Percentiles rank a stretch among this genome's conserved stretches.
Conservation (phyloP, 2,888 invertebrate genomes). For the Mesorhabditis belari region DNA sequence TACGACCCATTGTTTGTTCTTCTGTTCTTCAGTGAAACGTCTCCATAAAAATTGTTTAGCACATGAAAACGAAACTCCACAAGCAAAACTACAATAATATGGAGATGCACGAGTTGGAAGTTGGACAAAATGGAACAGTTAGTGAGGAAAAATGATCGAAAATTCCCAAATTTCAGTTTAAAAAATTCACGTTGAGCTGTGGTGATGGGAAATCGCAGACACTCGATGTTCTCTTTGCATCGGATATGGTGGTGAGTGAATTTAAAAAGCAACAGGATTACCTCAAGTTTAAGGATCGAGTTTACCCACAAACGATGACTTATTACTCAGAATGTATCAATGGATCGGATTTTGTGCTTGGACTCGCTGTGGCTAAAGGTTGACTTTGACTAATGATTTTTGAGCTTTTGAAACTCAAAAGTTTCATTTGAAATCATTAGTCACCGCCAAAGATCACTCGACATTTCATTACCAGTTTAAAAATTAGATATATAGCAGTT, state of each 20-base stretch:
- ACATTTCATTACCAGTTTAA: too few species aligned
- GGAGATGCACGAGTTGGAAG: slow-evolving; percentile 87
- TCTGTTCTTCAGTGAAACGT: neutral
- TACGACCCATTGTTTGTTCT: slow-evolving; percentile 74
- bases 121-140: slow-evolving; percentile 56
- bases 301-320: slow-evolving; percentile 48
- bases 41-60: slow-evolving; percentile 7
- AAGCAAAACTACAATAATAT: slow-evolving; percentile 95
- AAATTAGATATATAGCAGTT: too few species aligned
- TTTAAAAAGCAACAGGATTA: too few species aligned
- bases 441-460: too few species aligned
- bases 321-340: slow-evolving; percentile 47
- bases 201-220: slow-evolving; percentile 33
- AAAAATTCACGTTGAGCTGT: slow-evolving; percentile 35
- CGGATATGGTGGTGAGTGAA: slow-evolving; percentile 30
- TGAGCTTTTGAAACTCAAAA: too few species aligned
- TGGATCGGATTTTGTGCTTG: slow-evolving; percentile 49
- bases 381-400: too few species aligned
- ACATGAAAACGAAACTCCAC: slow-evolving; percentile 39
- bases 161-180: slow-evolving; percentile 18
- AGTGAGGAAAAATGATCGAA: too few species aligned
- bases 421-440: too few species aligned
- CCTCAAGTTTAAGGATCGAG: slow-evolving; percentile 34
- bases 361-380: slow-evolving; percentile 47
- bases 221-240: slow-evolving; percentile 39